phyloP scores from a whole-genome alignment of 2,888 invertebrate species.

The Acrocera orbiculus region DNA sequence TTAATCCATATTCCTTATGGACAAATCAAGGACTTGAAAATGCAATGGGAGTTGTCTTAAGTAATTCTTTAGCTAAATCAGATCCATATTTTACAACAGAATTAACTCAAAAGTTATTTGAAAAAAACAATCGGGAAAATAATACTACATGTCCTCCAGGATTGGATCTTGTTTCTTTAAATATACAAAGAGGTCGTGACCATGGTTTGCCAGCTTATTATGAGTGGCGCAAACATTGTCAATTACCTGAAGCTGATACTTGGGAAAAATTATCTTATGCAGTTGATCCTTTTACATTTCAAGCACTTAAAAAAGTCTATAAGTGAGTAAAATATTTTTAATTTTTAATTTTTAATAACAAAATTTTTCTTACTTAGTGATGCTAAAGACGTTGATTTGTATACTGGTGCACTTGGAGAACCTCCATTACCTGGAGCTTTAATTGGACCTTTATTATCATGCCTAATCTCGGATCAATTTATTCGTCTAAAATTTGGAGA shows the following conservation, averaged over 20 bases:
- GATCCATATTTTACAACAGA: constrained; percentile 29
- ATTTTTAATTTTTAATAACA: constrained; percentile 1
- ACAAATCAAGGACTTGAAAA: constrained; percentile 39
- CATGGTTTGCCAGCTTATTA: constrained; percentile 70
- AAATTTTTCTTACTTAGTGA: constrained; percentile 25
- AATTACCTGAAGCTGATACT: constrained; percentile 38
- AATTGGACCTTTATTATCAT: constrained; percentile 70
- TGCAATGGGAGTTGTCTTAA: constrained; percentile 47
- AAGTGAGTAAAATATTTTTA: constrained; percentile 30
- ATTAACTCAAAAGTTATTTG: constrained; percentile 28
- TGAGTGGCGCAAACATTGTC: constrained; percentile 59
- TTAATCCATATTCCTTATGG: constrained; percentile 62
- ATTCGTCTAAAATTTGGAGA: constrained; percentile 62
- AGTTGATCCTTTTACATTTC: constrained; percentile 47
- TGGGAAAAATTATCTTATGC: constrained; percentile 47
- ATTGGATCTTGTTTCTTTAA: constrained; percentile 68
- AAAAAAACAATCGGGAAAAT: not conserved
- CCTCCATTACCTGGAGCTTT: constrained; percentile 49
- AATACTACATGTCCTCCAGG: constrained; percentile 38
- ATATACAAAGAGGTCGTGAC: constrained; percentile 78
- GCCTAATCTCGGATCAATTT: constrained; percentile 75
- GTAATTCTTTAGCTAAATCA: constrained; percentile 39
- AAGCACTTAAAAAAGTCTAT: constrained; percentile 46
- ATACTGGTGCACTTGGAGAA: constrained; percentile 75
- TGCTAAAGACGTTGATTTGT: constrained; percentile 75